Percentiles rank a stretch among this genome's conserved stretches.
These are phyloP conservation scores for Cynocephalus volans DNA, from an alignment of 2,113 vertebrate genomes.

Conservation along the genomic window DNA sequence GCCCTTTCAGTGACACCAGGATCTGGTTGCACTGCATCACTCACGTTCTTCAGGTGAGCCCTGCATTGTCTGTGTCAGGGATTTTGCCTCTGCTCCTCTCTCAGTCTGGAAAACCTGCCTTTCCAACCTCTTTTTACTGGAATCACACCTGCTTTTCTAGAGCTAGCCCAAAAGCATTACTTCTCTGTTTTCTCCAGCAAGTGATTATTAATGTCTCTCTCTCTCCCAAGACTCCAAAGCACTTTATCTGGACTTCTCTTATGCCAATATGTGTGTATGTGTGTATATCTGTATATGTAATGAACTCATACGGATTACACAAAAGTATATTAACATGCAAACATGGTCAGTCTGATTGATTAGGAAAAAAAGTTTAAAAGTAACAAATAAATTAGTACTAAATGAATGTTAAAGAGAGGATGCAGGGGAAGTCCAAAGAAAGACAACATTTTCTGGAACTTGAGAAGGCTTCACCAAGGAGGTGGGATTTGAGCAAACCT, in stretches of 20 bases:
- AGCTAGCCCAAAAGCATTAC: not conserved
- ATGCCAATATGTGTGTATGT: not conserved
- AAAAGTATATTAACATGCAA: constrained; percentile 28
- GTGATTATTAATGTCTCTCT: not conserved
- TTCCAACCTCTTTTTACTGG: not conserved
- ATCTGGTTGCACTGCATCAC: not conserved
- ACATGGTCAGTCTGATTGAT: not conserved
- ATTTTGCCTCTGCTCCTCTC: not conserved
- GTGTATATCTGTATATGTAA: not conserved
- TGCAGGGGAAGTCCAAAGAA: constrained; percentile 10
- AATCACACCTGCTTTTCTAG: not conserved
- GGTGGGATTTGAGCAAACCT: not conserved
- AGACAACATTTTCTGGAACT: not conserved
- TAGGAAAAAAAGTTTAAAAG: constrained; percentile 43
- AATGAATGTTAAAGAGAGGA: not conserved
- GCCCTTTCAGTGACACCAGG: not conserved
- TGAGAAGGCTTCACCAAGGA: not conserved
- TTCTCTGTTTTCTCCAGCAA: not conserved
- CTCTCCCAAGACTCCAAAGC: constrained; percentile 1
- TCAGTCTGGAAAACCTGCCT: not conserved
- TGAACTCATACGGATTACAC: not conserved
- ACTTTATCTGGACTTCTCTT: constrained; percentile 26
- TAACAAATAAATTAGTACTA: constrained; percentile 16
- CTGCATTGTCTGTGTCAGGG: not conserved
- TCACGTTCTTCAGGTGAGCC: not conserved